phyloP scores from a whole-genome alignment of 2,888 invertebrate species.

The Antheraea yamamai region DNA sequence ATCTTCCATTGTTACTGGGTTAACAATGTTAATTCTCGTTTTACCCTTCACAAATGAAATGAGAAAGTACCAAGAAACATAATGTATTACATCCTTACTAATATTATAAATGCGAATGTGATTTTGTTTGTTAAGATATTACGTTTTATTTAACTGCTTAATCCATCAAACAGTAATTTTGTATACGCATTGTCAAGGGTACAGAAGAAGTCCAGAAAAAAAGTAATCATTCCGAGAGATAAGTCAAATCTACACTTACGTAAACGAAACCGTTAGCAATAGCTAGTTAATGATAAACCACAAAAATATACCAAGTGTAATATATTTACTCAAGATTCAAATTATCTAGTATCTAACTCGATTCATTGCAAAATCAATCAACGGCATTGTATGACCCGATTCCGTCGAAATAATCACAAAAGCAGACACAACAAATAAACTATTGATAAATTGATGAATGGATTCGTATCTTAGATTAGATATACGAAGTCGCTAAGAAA shows the following conservation, averaged over 20 bases:
- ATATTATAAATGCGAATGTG: too few species aligned
- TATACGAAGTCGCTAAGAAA: conserved; percentile 49
- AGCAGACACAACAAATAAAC: conserved; percentile 49
- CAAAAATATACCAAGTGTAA: background rate
- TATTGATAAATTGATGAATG: conserved; percentile 61
- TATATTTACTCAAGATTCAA: background rate
- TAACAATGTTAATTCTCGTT: background rate
- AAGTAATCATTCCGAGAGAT: too few species aligned
- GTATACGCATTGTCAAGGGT: too few species aligned
- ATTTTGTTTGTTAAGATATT: too few species aligned
- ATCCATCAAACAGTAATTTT: too few species aligned
- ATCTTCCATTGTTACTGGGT: background rate
- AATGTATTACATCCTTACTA: too few species aligned
- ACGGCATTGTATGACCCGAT: conserved; percentile 25
- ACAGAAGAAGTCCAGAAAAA: too few species aligned
- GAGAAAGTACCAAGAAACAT: too few species aligned
- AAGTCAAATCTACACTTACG: too few species aligned
- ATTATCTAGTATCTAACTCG: conserved; percentile 8
- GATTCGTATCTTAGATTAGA: conserved; percentile 62
- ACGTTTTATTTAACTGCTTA: too few species aligned
- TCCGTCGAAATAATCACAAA: conserved; percentile 46
- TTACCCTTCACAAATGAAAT: too few species aligned
- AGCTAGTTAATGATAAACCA: background rate
- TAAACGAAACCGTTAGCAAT: too few species aligned
- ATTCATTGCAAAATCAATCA: conserved; percentile 38